phyloP scores from a whole-genome alignment of 2,888 invertebrate species.

The Aromia moschata region DNA sequence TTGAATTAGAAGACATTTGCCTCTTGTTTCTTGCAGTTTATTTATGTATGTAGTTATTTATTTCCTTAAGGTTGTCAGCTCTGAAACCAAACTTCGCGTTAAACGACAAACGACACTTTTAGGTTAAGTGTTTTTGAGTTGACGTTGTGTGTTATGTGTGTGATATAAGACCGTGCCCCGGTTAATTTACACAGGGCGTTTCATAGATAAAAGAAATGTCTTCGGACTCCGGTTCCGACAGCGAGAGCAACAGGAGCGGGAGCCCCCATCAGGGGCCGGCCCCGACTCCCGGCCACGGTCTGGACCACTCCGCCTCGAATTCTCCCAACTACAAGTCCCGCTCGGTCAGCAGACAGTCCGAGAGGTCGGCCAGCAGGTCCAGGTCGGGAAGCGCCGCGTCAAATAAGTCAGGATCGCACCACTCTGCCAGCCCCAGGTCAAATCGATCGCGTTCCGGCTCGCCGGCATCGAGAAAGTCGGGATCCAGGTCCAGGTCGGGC shows the following conservation, averaged over 20 bases:
- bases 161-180: too few relatives aligned
- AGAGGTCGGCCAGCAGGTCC: constrained; percentile 31
- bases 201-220: constrained; percentile 49
- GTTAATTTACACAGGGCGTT: too few relatives aligned
- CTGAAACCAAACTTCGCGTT: too few relatives aligned
- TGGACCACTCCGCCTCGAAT: constrained; percentile 55
- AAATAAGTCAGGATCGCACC: constrained; percentile 46
- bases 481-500: constrained; percentile 37
- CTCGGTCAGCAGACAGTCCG: constrained; percentile 29
- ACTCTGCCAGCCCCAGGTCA: constrained; percentile 47
- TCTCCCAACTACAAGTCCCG: constrained; percentile 48
- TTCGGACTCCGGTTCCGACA: constrained; percentile 64
- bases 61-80: too few relatives aligned
- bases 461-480: constrained; percentile 39
- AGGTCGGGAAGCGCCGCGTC: constrained; percentile 43
- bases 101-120: too few relatives aligned
- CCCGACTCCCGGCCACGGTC: constrained; percentile 60
- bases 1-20: too few relatives aligned
- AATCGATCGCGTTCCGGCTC: constrained; percentile 35
- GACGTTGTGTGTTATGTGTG: too few relatives aligned
- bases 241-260: constrained; percentile 63
- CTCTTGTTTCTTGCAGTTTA: too few relatives aligned
- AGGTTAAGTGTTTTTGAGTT: too few relatives aligned
- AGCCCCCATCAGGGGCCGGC: constrained; percentile 61
- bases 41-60: too few relatives aligned